Percentiles rank a stretch among this genome's conserved stretches.
Conservation (phyloP, 2,888 invertebrate species). For the Baronia brevicornis region DNA sequence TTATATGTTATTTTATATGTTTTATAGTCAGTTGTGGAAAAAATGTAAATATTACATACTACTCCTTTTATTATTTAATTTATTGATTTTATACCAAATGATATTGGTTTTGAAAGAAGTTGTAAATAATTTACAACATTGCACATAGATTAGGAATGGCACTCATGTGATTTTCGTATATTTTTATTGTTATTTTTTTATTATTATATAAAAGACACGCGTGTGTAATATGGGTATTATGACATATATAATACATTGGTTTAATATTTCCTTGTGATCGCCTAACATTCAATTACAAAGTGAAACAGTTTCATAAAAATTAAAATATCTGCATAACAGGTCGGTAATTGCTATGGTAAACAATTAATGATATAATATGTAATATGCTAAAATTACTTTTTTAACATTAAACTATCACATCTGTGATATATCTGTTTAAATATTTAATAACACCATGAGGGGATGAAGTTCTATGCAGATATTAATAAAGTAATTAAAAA, state of each 20-base stretch:
- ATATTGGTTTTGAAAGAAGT: slow-evolving; percentile 25
- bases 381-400: no score
- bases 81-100: slow-evolving; percentile 26
- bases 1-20: slow-evolving; percentile 12
- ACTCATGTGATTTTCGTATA: slow-evolving; percentile 39
- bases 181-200: no score
- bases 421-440: no score
- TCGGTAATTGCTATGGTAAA: slow-evolving; percentile 9
- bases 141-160: slow-evolving; percentile 30
- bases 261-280: slow-evolving; percentile 6
- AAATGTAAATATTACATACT: slow-evolving; percentile 27
- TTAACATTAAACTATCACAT: no score
- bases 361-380: neutral
- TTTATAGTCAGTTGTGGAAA: slow-evolving; percentile 29
- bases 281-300: slow-evolving; percentile 1
- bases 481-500: no score
- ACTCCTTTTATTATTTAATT: slow-evolving; percentile 24
- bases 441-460: no score
- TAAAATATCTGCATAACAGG: slow-evolving; percentile 1
- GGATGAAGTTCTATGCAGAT: no score
- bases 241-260: slow-evolving; percentile 6
- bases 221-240: neutral
- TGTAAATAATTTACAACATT: slow-evolving; percentile 37
- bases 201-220: slow-evolving; percentile 12
- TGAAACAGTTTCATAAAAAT: slow-evolving; percentile 2